phyloP scores from a whole-genome alignment of 2,888 invertebrate genomes.

The Scaptomyza cyrtandrae region DNA sequence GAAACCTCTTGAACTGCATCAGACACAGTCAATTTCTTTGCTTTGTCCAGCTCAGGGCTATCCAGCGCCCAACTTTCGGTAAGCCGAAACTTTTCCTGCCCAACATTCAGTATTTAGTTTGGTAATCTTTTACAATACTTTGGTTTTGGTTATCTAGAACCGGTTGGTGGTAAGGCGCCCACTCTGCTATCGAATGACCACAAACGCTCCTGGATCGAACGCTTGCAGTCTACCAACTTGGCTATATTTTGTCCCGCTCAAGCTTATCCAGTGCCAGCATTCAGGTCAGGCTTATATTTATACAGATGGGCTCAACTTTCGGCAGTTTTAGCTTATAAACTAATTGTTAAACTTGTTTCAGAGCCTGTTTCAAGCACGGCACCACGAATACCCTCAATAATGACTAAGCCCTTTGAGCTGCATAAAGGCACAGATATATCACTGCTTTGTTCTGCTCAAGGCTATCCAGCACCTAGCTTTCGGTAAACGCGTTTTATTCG shows the following conservation, averaged over 20 bases:
- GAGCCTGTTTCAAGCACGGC: conserved; percentile 86
- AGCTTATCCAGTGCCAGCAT: conserved; percentile 89
- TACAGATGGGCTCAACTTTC: background rate
- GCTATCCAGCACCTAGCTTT: conserved; percentile 87
- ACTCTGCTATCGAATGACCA: conserved; percentile 86
- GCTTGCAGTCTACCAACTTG: conserved; percentile 87
- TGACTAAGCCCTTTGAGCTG: conserved; percentile 82
- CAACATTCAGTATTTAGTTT: conserved; percentile 73
- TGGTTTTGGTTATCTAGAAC: conserved; percentile 54
- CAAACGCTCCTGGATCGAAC: conserved; percentile 86
- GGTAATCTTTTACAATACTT: conserved; percentile 66
- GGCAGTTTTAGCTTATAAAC: conserved; percentile 27
- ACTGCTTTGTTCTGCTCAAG: conserved; percentile 90
- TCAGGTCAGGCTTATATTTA: conserved; percentile 85
- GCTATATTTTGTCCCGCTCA: conserved; percentile 91
- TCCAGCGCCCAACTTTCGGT: conserved; percentile 91
- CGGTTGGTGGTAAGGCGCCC: conserved; percentile 85
- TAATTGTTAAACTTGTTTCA: conserved; percentile 63
- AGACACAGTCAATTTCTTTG: conserved; percentile 83
- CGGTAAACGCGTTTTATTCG: conserved; percentile 52
- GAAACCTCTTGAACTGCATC: conserved; percentile 80
- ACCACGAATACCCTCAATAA: conserved; percentile 85
- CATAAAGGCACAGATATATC: conserved; percentile 66
- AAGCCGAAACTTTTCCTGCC: conserved; percentile 43
- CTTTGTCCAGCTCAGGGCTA: conserved; percentile 91